Percentiles rank a stretch among this genome's conserved stretches.
These are phyloP conservation scores for Ceratina japonica DNA, from an alignment of 1,140 invertebrate species.

Conservation along the genomic window DNA sequence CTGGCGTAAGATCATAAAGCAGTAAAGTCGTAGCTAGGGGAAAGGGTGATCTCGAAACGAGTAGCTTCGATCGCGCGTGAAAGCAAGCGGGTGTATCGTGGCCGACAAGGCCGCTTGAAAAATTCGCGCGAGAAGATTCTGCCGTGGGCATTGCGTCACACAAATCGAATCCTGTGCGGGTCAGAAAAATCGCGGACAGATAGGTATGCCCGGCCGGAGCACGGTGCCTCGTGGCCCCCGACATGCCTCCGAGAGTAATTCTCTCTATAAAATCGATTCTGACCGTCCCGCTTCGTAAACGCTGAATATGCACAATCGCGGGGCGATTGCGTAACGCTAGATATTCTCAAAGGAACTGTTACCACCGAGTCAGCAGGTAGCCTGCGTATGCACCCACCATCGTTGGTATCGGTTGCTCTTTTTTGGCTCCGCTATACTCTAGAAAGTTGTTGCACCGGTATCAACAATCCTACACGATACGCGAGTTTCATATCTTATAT, in stretches of 20 bases:
- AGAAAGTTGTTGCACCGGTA: slow-evolving; percentile 65
- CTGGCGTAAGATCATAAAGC: slow-evolving; percentile 5
- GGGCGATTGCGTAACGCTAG: slow-evolving; percentile 49
- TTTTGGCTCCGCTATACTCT: slow-evolving; percentile 54
- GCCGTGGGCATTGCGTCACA: slow-evolving; percentile 51
- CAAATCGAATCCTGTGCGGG: slow-evolving; percentile 57
- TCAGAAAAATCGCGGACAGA: slow-evolving; percentile 55
- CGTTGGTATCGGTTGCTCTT: slow-evolving; percentile 47
- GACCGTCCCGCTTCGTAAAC: slow-evolving; percentile 55
- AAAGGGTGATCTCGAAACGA: slow-evolving; percentile 43
- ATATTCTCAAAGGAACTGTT: slow-evolving; percentile 59
- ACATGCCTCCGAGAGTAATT: slow-evolving; percentile 50
- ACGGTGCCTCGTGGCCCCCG: slow-evolving; percentile 10
- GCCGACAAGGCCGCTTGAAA: slow-evolving; percentile 24
- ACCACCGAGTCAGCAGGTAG: slow-evolving; percentile 50
- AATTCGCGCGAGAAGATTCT: slow-evolving; percentile 45
- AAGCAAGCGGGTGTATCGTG: slow-evolving; percentile 49
- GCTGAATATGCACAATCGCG: slow-evolving; percentile 54
- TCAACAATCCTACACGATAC: slow-evolving; percentile 55
- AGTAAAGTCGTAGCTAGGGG: slow-evolving; percentile 15
- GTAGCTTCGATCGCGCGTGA: slow-evolving; percentile 37
- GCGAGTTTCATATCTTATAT: slow-evolving; percentile 48
- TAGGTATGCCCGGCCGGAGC: slow-evolving; percentile 35
- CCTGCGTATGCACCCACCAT: slow-evolving; percentile 43
- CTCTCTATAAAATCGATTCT: slow-evolving; percentile 65